These are phyloP conservation scores for Choreutis nemorana DNA, from an alignment of 2,888 invertebrate species.

Conservation along the genomic window DNA sequence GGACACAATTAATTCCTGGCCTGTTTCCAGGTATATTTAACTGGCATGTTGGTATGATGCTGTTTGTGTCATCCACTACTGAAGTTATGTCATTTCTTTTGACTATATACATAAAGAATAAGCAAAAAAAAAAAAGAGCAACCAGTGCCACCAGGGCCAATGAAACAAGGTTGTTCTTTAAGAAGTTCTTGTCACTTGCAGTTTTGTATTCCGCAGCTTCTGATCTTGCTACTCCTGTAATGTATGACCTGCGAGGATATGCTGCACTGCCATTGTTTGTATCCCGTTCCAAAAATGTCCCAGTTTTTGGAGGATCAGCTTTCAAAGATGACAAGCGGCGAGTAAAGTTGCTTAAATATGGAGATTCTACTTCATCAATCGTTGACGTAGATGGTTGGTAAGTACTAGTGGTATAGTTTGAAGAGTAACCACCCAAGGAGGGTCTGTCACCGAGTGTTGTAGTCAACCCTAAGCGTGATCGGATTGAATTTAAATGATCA, in stretches of 20 bases:
- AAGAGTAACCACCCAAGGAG: constrained; percentile 29
- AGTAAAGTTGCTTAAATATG: constrained; percentile 76
- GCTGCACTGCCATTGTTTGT: constrained; percentile 43
- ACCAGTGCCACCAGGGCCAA: constrained; percentile 68
- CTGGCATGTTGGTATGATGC: constrained; percentile 67
- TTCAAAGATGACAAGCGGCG: constrained; percentile 63
- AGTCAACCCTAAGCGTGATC: constrained; percentile 64
- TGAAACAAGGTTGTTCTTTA: constrained; percentile 70
- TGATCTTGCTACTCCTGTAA: constrained; percentile 38
- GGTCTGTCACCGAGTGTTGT: constrained; percentile 44
- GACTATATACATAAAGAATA: constrained; percentile 74
- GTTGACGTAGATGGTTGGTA: constrained; percentile 27
- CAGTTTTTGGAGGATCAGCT: constrained; percentile 35
- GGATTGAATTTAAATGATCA: constrained; percentile 66
- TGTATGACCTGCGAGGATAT: constrained; percentile 42
- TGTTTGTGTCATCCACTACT: constrained; percentile 61
- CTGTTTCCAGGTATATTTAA: constrained; percentile 55
- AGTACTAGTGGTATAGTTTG: constrained; percentile 21
- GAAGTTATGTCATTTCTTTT: constrained; percentile 68
- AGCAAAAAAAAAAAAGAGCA: constrained; percentile 70
- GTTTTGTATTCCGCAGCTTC: constrained; percentile 46
- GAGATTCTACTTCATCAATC: constrained; percentile 68
- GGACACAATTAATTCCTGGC: constrained; percentile 71
- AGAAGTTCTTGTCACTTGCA: constrained; percentile 51
- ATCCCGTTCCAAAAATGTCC: constrained; percentile 37